Conservation (phyloP, 2,797 vertebrate species). For the Thaleichthys pacificus region DNA sequence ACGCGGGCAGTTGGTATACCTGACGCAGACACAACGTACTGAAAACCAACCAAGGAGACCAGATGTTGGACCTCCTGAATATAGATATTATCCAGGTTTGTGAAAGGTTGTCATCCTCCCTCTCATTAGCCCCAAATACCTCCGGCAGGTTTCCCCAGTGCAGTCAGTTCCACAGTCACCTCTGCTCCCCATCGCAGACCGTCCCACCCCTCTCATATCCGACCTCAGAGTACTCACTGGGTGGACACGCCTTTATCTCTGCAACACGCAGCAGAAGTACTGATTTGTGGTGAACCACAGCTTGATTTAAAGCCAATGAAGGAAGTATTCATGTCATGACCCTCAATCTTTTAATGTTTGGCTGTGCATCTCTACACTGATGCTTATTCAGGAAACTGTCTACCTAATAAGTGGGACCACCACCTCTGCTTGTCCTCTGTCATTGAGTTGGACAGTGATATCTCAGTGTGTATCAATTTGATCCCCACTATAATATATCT, state of each 20-base stretch:
- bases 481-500: constrained; percentile 20
- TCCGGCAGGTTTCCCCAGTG: constrained; percentile 32
- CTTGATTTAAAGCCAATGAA: constrained; percentile 26
- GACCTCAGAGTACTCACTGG: background rate
- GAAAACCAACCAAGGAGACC: constrained; percentile 73
- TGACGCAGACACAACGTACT: constrained; percentile 68
- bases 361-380: background rate
- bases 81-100: constrained; percentile 81
- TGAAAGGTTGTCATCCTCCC: constrained; percentile 74
- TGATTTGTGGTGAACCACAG: constrained; percentile 35
- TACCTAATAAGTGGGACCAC: constrained; percentile 26
- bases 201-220: constrained; percentile 13
- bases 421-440: constrained; percentile 1
- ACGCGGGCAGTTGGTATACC: constrained; percentile 66
- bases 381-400: background rate
- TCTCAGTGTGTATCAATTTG: constrained; percentile 14
- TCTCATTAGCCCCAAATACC: constrained; percentile 78
- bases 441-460: background rate
- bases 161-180: constrained; percentile 26
- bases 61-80: constrained; percentile 90
- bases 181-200: constrained; percentile 6
- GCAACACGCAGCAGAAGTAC: background rate
- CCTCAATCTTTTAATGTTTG: background rate
- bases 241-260: constrained; percentile 16
- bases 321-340: constrained; percentile 22